Evolutionary conservation across 2,888 invertebrate species (phyloP).

Genomic region (Alviniconcha strummeri): DNA sequence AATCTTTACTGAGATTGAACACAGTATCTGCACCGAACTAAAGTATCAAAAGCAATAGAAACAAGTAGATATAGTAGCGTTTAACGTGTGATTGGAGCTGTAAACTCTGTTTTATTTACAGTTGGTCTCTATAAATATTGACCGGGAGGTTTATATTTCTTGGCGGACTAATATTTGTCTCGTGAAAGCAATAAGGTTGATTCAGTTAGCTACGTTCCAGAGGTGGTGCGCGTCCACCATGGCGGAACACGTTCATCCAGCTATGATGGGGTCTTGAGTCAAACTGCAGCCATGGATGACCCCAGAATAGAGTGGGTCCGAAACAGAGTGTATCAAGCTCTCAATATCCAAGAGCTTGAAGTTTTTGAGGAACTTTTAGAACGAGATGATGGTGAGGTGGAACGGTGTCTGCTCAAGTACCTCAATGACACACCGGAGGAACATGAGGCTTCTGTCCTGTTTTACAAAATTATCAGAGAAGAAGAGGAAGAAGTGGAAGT

Average conservation of each 20-base stretch:
- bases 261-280: too few species aligned
- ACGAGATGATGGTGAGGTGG: constrained; percentile 70
- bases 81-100: not conserved
- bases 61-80: not conserved
- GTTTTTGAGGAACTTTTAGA: constrained; percentile 73
- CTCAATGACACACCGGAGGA: constrained; percentile 73
- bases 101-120: not conserved
- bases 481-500: constrained; percentile 73
- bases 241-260: too few species aligned
- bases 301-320: constrained; percentile 72
- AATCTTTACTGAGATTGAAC: not conserved
- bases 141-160: not conserved
- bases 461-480: constrained; percentile 71
- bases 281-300: constrained; percentile 69
- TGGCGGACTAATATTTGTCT: not conserved
- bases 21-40: not conserved
- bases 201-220: too few species aligned
- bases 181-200: not conserved
- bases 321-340: constrained; percentile 66
- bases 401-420: constrained; percentile 70
- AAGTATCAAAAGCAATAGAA: not conserved
- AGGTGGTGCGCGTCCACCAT: too few species aligned
- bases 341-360: constrained; percentile 66
- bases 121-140: not conserved
- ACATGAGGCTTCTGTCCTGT: constrained; percentile 68